phyloP scores from a whole-genome alignment of 2,113 vertebrate genomes.

The Ranitomeya imitator region DNA sequence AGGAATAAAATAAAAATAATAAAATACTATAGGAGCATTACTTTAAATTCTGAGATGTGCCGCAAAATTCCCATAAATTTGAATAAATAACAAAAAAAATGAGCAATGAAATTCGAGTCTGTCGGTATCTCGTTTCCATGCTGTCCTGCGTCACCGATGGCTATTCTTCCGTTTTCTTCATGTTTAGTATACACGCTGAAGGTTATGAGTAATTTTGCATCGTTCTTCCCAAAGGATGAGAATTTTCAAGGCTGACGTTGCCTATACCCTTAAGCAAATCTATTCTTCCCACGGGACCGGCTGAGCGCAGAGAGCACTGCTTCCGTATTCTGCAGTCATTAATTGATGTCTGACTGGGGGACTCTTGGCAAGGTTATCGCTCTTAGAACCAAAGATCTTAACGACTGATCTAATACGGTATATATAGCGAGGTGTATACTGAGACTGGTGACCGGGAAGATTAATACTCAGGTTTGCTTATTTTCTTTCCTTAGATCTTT shows the following conservation, averaged over 20 bases:
- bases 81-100: no score
- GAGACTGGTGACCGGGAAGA: background rate
- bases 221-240: constrained; percentile 36
- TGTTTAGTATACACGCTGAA: constrained; percentile 6
- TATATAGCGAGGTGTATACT: background rate
- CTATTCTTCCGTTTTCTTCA: background rate
- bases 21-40: no score
- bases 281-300: constrained; percentile 34
- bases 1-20: no score
- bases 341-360: constrained; percentile 46
- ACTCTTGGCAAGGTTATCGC: constrained; percentile 47
- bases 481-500: background rate
- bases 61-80: no score
- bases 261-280: constrained; percentile 43
- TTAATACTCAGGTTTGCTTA: background rate
- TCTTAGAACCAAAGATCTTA: background rate
- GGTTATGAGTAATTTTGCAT: constrained; percentile 42
- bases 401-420: background rate
- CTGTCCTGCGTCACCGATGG: background rate
- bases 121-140: background rate
- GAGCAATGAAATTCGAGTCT: background rate
- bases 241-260: constrained; percentile 36
- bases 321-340: constrained; percentile 54
- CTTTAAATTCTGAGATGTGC: no score
- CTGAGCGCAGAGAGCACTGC: constrained; percentile 41